These are phyloP conservation scores for Limosa lapponica DNA, from an alignment of 2,797 vertebrate genomes.

Conservation along the genomic window DNA sequence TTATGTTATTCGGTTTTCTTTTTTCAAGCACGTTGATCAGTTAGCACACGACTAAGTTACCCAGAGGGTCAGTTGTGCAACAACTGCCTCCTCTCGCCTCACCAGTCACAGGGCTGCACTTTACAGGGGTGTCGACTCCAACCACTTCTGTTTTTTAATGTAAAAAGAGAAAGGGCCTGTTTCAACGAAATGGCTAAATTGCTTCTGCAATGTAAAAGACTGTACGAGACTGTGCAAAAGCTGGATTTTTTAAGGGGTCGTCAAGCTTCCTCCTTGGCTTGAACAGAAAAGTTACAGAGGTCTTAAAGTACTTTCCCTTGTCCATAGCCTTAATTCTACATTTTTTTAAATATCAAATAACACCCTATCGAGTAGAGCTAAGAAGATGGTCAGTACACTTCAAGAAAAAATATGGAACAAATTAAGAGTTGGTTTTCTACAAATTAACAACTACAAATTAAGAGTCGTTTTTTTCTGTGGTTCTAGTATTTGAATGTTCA, in stretches of 20 bases:
- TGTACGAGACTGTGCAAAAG: not conserved
- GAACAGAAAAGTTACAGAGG: not conserved
- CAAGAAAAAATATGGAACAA: not conserved
- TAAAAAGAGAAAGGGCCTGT: not conserved
- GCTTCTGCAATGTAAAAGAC: not conserved
- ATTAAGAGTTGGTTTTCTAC: no score
- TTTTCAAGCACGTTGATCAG: slow-evolving; percentile 19
- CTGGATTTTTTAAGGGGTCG: not conserved
- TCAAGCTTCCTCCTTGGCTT: not conserved
- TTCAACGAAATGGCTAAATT: not conserved
- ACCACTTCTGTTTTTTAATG: not conserved
- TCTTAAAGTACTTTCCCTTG: not conserved
- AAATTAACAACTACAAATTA: no score
- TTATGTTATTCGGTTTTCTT: not conserved
- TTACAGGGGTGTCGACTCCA: not conserved
- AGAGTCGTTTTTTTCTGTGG: no score
- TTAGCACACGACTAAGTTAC: not conserved
- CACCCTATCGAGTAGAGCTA: not conserved
- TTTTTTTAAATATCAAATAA: not conserved
- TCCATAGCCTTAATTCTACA: not conserved
- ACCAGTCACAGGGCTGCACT: not conserved
- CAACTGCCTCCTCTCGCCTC: not conserved
- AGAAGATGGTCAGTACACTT: not conserved
- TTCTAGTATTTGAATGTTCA: not conserved
- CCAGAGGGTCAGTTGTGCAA: not conserved